These are phyloP conservation scores for Xestia rhomboidea DNA, from an alignment of 2,888 invertebrate species.

Conservation along the genomic window DNA sequence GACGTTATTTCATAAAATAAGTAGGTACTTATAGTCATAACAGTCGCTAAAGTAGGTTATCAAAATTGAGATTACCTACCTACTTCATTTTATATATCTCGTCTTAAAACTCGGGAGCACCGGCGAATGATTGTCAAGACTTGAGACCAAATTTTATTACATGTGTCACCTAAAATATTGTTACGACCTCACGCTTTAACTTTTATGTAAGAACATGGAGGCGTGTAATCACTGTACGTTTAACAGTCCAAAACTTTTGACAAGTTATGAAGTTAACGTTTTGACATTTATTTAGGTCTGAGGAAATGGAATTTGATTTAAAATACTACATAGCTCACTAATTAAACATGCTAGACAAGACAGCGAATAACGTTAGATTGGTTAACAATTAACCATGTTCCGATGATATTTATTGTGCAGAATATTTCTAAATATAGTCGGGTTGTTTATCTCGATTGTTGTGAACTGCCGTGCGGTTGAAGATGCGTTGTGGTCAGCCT, in stretches of 20 bases:
- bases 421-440: conserved; percentile 9
- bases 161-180: conserved; percentile 45
- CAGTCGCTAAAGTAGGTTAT: conserved; percentile 25
- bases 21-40: not conserved
- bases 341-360: not conserved
- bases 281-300: conserved; percentile 9
- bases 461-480: conserved; percentile 47
- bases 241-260: conserved; percentile 29
- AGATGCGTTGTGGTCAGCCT: conserved; percentile 71
- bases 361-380: conserved; percentile 6
- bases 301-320: conserved; percentile 7
- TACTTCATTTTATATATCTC: conserved; percentile 9
- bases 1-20: conserved; percentile 9
- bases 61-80: conserved; percentile 20
- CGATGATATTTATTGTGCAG: conserved; percentile 4
- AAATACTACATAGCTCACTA: not conserved
- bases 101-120: conserved; percentile 31
- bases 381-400: not conserved
- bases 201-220: conserved; percentile 32
- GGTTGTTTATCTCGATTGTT: conserved; percentile 42
- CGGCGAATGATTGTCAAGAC: conserved; percentile 38
- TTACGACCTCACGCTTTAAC: conserved; percentile 46
- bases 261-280: conserved; percentile 46
- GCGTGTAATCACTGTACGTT: conserved; percentile 35
- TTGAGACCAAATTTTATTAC: conserved; percentile 39